Percentiles rank a stretch among this genome's conserved stretches.
These are phyloP conservation scores for Thripadectes ignobilis DNA, from an alignment of 2,797 vertebrate species.

Conservation along the genomic window DNA sequence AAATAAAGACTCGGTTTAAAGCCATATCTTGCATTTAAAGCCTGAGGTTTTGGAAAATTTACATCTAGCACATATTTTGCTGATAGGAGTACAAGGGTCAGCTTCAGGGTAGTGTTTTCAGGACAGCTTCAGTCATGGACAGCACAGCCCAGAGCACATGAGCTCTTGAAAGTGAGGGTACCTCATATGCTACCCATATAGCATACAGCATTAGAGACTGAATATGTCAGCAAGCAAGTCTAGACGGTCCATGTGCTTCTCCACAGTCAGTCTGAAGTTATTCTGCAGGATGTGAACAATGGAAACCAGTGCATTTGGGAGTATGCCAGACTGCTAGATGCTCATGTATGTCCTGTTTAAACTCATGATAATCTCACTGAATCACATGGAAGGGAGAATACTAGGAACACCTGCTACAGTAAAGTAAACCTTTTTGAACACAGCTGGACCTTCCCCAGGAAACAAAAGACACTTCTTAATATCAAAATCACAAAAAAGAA, in stretches of 20 bases:
- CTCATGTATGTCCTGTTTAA: neutral
- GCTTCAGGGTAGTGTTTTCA: neutral
- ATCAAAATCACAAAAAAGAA: neutral
- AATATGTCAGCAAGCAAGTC: neutral
- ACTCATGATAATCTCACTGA: neutral
- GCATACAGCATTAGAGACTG: neutral
- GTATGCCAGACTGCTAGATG: neutral
- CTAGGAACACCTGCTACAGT: neutral
- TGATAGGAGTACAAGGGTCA: neutral
- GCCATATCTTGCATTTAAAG: neutral
- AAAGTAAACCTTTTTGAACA: neutral
- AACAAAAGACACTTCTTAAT: neutral
- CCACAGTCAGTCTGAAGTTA: neutral
- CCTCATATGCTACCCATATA: neutral
- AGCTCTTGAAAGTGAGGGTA: neutral
- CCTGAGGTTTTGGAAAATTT: neutral
- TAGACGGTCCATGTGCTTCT: neutral
- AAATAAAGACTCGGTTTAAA: neutral
- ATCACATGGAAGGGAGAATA: neutral
- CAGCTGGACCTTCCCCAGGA: neutral
- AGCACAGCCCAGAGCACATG: neutral
- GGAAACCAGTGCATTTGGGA: neutral
- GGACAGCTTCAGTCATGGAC: neutral
- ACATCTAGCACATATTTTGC: fast-evolving
- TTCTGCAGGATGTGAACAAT: neutral